Base-by-base conservation (phyloP, 2,888 invertebrate genomes). In the Eugnorisma glareosa region DNA sequence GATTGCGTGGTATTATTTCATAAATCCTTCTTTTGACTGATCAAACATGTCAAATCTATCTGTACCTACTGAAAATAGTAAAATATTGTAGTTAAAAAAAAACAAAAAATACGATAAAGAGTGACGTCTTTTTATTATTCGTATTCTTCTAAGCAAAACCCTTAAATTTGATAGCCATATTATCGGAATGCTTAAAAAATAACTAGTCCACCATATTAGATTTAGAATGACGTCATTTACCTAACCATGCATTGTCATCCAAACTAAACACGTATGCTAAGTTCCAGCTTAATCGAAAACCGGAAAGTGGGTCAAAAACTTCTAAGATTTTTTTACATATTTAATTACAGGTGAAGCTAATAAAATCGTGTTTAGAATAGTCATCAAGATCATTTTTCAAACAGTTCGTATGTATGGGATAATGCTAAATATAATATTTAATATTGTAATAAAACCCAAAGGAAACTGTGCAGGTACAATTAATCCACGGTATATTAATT, bases 401-500 rank as follows among this genome's bases (percentile, higher is more conserved):
- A 31, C 31, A 31, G 8, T 31, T 2, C 51, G 31, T 31, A 57
- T 1, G 0, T 28, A 54, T 5, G 3, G 57, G 2, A 51, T 57
- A 8, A 18, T 35, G 31, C 31, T 59, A 31, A 28, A 59, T 31
- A 4, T 18, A 31, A 21, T n/a, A 15, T 40, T 40, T 1, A n/a
- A 40, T 35, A 64, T 40, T 69, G 21, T 68, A 31, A 31, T 73
- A 40, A 54, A 31, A n/a, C 13, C 54, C 8, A 37, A 21, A 31
- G 37, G 21, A 45, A 69, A 71, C 1, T 31, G 31, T 28, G 35
- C n/a, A 71, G 43, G 59, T 43, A 63, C 11, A 54, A 71, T 79
- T 57, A 80, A 83, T 74, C 37, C 69, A 64, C 37, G 63, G 59
- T 77, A 24, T 11, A 77, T 28, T 77, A 84, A 83, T 80, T 67